Conservation (phyloP, 1,140 invertebrate species). For the Ceratoteleas bidentatus region DNA sequence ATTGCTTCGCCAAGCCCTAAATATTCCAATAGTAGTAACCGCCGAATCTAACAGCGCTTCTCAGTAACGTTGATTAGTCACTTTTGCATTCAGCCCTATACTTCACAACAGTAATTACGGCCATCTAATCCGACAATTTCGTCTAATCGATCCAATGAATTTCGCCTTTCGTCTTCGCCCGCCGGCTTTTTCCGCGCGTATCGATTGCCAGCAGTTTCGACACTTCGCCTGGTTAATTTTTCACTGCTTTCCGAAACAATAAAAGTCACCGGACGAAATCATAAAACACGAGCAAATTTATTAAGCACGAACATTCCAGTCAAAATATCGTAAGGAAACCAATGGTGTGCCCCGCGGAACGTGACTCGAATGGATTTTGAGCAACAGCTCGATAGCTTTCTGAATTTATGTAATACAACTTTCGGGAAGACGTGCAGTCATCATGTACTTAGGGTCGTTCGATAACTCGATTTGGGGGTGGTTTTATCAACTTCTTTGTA, state of each 20-base stretch:
- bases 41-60: conserved; percentile 21
- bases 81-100: conserved; percentile 31
- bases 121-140: conserved; percentile 30
- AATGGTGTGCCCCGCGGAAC: conserved; percentile 16
- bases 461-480: too few relatives aligned
- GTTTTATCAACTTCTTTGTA: too few relatives aligned
- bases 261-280: conserved; percentile 25
- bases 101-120: conserved; percentile 39
- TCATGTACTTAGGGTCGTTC: neutral
- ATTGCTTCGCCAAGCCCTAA: conserved; percentile 1
- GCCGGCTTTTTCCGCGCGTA: neutral
- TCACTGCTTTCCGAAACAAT: conserved; percentile 10
- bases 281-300: conserved; percentile 30
- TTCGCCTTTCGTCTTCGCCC: conserved; percentile 2
- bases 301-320: conserved; percentile 18
- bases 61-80: conserved; percentile 43
- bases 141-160: conserved; percentile 22
- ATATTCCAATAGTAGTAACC: conserved; percentile 27
- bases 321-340: conserved; percentile 32
- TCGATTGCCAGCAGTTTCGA: conserved; percentile 8
- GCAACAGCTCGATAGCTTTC: conserved; percentile 21
- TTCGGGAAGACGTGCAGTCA: conserved; percentile 17
- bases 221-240: conserved; percentile 17
- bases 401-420: conserved; percentile 29
- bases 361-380: conserved; percentile 22